A percentile compares a stretch with the other conserved stretches of the same genome.
Evolutionary conservation across 2,113 vertebrate species (phyloP).

Genomic region (Channa maculata): DNA sequence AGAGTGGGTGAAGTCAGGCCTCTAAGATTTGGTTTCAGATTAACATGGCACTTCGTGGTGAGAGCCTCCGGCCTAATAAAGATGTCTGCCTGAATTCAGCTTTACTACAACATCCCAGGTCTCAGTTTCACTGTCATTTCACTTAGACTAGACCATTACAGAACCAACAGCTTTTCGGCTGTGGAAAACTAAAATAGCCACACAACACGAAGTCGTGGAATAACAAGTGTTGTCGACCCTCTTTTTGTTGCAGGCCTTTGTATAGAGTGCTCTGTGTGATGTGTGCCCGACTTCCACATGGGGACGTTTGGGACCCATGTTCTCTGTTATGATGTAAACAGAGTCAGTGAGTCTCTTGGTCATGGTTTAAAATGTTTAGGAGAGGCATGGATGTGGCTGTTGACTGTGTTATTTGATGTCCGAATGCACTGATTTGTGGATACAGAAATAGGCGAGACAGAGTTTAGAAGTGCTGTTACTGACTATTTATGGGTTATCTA

Average conservation of each 20-base stretch:
- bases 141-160: no score
- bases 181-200: no score
- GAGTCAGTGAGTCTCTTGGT: neutral
- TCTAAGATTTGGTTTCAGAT: conserved; percentile 60
- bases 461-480: no score
- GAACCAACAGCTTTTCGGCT: no score
- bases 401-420: no score
- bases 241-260: conserved; percentile 5
- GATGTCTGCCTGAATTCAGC: conserved; percentile 2
- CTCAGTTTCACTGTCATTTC: neutral
- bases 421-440: no score
- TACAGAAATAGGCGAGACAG: no score
- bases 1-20: conserved; percentile 70
- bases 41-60: conserved; percentile 34
- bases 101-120: neutral
- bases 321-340: conserved; percentile 43
- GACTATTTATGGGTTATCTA: no score
- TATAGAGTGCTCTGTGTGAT: conserved; percentile 5
- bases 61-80: conserved; percentile 14
- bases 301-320: conserved; percentile 39
- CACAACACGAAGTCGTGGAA: no score
- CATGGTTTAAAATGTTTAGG: no score
- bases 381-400: no score
- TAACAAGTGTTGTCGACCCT: no score
- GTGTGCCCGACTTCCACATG: neutral